These are phyloP conservation scores for Hylaeus volcanicus DNA, from an alignment of 1,140 invertebrate species.

Conservation along the genomic window DNA sequence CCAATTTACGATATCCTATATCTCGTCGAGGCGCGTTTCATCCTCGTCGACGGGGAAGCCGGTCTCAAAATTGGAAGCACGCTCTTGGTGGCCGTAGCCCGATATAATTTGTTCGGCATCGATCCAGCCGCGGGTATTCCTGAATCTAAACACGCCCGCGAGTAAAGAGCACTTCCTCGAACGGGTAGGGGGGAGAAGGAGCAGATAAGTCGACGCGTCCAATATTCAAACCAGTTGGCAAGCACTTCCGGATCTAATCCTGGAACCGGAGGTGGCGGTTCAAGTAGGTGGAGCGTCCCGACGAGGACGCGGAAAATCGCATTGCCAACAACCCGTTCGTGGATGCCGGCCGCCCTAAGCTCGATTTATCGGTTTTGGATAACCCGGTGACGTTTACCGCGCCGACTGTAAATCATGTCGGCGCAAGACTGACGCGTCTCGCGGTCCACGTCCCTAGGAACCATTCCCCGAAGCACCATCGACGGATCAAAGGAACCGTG, in stretches of 20 bases:
- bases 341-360: constrained; percentile 14
- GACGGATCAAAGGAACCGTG: constrained; percentile 24
- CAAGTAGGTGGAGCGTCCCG: constrained; percentile 17
- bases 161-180: constrained; percentile 36
- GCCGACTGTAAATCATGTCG: constrained; percentile 52
- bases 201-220: constrained; percentile 58
- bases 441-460: constrained; percentile 6
- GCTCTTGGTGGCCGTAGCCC: not conserved
- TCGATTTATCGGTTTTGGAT: constrained; percentile 66
- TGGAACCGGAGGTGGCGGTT: constrained; percentile 34
- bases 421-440: constrained; percentile 51
- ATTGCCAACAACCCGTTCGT: constrained; percentile 51
- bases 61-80: constrained; percentile 30
- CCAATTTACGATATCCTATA: constrained; percentile 33
- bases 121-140: constrained; percentile 20
- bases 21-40: not conserved
- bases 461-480: not conserved
- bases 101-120: constrained; percentile 45
- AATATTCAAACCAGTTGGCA: constrained; percentile 68
- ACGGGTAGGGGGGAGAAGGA: not conserved
- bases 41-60: not conserved
- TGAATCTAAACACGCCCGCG: constrained; percentile 47
- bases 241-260: constrained; percentile 64
- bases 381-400: constrained; percentile 58
- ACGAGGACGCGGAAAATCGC: constrained; percentile 49